Conservation (phyloP, 2,797 vertebrate species). For the Naso thynnoides region DNA sequence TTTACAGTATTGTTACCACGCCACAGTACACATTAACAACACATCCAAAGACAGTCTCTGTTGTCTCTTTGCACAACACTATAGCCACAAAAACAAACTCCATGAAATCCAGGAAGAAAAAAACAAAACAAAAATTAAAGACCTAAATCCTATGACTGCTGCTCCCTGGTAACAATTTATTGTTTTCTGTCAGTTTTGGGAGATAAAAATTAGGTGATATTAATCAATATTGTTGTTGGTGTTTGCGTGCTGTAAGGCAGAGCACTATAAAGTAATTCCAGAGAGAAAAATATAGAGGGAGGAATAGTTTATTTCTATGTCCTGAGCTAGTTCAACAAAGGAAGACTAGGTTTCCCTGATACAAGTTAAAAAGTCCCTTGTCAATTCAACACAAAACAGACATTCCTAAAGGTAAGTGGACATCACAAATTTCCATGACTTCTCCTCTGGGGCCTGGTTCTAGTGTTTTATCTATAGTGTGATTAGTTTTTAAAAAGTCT, state of each 20-base stretch:
- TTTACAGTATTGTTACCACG: conserved; percentile 83
- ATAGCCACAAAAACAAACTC: conserved; percentile 72
- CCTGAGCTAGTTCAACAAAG: conserved; percentile 85
- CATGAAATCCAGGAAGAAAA: conserved; percentile 47
- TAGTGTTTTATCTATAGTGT: conserved; percentile 32
- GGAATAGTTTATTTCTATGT: conserved; percentile 72
- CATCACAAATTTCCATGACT: conserved; percentile 39
- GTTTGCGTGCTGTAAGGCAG: conserved; percentile 65
- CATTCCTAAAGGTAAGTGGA: conserved; percentile 52
- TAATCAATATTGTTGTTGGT: conserved; percentile 47
- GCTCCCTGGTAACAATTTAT: conserved; percentile 36
- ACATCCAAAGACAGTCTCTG: conserved; percentile 66
- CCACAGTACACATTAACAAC: conserved; percentile 77
- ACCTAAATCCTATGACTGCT: conserved; percentile 69
- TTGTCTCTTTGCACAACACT: conserved; percentile 62
- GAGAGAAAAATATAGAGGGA: conserved; percentile 49
- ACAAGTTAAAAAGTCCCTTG: conserved; percentile 79
- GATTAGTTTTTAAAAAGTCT: conserved; percentile 10
- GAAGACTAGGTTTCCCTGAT: conserved; percentile 86
- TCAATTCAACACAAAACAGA: conserved; percentile 73
- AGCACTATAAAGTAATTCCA: conserved; percentile 49
- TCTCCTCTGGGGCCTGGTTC: conserved; percentile 46
- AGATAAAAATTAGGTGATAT: conserved; percentile 45
- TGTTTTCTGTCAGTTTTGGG: conserved; percentile 46
- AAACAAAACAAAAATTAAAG: conserved; percentile 29